Evolutionary conservation across 2,113 vertebrate species (phyloP), one percentile per base, ranked within the genome.

Genomic region (Clarias magur): DNA sequence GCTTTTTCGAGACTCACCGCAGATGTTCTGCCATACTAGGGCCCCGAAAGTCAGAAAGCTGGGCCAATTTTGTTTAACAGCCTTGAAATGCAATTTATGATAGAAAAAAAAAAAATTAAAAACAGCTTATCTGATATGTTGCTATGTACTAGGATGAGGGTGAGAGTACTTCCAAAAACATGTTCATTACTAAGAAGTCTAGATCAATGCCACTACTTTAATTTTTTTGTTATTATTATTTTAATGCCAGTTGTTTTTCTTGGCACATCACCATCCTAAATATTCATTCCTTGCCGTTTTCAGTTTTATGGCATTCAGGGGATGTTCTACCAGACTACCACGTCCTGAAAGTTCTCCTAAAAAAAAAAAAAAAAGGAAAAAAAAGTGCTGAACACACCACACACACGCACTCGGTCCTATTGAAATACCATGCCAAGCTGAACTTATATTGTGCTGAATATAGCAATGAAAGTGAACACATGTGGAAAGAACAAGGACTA

Each of bases 251-350:
- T 27, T 27, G 73, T 6, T 54, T 78, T 48, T 59, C 4, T 76
- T 75, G 56, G 56, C 30, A 60, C 34, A 25, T 84, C 9, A 75
- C 73, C 25, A 72, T 25, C 54, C 30, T 82, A 4, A 67, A 84
- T 12, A 17, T 85, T 80, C 11, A 56, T 80, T 21, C 1, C 3
- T 23, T 84, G 27, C 59, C 75, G 12, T n/a, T 25, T 30, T 53
- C 19, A 85, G n/a, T 27, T 59, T 62, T 84, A 30, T 59, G 27
- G 60, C 83, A 70, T 79, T 85, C 19, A 54, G 57, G 81, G 63
- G 59, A 75, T 25, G 48, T 72, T 34, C 38, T 38, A 85, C 54
- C 10, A 67, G 70, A 48, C 57, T 86, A 27, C 80, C 70, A 80
- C 4, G 12, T 80, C 63, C 25, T 34, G 13, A 23, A 6, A 75